Evolutionary conservation across 2,888 invertebrate genomes (phyloP), one percentile per base, ranked within the genome.

Genomic region (Bombylius discolor): DNA sequence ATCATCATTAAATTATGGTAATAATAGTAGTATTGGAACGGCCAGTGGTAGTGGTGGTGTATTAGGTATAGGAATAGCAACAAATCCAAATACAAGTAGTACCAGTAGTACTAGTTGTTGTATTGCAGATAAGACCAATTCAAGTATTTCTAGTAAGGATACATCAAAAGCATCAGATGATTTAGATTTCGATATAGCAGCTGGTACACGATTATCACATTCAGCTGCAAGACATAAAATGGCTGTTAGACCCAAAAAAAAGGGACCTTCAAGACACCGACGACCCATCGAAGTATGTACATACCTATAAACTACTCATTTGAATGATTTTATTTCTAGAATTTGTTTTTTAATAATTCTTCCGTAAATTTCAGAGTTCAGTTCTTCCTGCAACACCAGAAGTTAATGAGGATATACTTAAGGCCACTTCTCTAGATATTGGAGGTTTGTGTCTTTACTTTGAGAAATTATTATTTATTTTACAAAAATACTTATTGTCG

Each of bases 201-300:
- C 68, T 42, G 67, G 67, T 44, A 77, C 79, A 65, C 83, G 85
- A 57, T 77, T 89, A 64, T 87, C 85, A 67, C 88, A 89, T 74
- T 84, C 84, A 58, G 89, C 88, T 50, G 89, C 89, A 56, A 81
- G 80, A 64, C 89, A 89, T 76, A 84, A 85, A 75, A 88, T 88
- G 79, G 82, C 88, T 51, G 82, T 89, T 57, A 78, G 84, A 50
- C 88, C 88, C 33, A 80, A 83, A 60, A 79, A 86, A 64, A 85
- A 87, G 69, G 86, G 84, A 60, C 84, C 85, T 34, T 85, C 86
- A 6, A 71, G 84, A 52, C 78, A 84, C 65, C 81, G 83, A 70
- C 78, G 81, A 70, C 78, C 75, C 13, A 70, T 75, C 56, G 78
- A 78, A 71, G 79, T 79, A 62, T 63, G 63, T 55, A n/a, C n/a